Evolutionary conservation across 2,113 vertebrate species (phyloP).

Genomic region (Epinephelus fuscoguttatus): DNA sequence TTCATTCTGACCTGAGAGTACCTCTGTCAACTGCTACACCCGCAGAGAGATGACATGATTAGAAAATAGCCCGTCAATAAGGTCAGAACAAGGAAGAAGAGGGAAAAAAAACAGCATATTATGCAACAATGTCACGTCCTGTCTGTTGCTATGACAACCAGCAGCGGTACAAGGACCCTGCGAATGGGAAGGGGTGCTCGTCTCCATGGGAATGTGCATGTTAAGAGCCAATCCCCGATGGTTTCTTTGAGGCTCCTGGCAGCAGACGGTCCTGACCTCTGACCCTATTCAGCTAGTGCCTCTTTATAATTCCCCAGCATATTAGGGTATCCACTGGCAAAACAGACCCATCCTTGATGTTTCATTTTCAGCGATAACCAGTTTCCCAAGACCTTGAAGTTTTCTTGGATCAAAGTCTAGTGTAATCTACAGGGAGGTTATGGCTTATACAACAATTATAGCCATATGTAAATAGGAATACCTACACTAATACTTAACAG

Average conservation of each 20-base stretch:
- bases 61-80: slow-evolving; percentile 51
- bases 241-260: slow-evolving; percentile 66
- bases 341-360: background rate
- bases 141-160: slow-evolving; percentile 83
- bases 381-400: background rate
- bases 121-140: slow-evolving; percentile 74
- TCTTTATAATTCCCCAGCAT: slow-evolving; percentile 55
- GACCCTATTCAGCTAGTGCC: slow-evolving; percentile 62
- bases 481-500: background rate
- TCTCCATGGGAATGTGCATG: slow-evolving; percentile 75
- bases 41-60: slow-evolving; percentile 25
- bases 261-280: slow-evolving; percentile 59
- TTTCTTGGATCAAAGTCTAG: background rate
- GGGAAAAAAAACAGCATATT: slow-evolving; percentile 51
- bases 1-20: slow-evolving; percentile 18
- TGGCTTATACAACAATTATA: background rate
- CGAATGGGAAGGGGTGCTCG: slow-evolving; percentile 58
- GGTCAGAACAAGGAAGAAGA: slow-evolving; percentile 48
- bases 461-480: too few relatives aligned
- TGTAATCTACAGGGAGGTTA: background rate
- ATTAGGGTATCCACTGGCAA: background rate
- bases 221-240: slow-evolving; percentile 59
- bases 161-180: slow-evolving; percentile 57
- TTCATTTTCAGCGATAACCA: background rate
- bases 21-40: background rate